Percentiles rank a stretch among this genome's conserved stretches.
Evolutionary conservation across 2,888 invertebrate species (phyloP).

Genomic region (Octonoba sinensis): DNA sequence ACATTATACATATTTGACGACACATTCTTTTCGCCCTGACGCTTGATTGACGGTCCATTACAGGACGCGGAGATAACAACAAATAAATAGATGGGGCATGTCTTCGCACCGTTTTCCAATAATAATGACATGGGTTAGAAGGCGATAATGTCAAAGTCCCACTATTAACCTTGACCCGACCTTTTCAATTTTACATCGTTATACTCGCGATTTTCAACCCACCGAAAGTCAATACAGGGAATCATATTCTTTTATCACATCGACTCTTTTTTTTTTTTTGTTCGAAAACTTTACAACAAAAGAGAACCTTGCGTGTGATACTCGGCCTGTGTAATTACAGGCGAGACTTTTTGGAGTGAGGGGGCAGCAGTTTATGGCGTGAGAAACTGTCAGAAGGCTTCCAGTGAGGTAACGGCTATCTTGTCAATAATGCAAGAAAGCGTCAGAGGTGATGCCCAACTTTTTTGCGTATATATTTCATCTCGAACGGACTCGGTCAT

Average conservation of each 20-base stretch:
- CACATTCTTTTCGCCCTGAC: too few relatives aligned
- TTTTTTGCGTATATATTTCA: conserved; percentile 22
- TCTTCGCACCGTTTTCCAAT: conserved; percentile 19
- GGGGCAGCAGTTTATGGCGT: conserved; percentile 17
- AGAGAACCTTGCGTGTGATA: conserved; percentile 23
- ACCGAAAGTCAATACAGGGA: conserved; percentile 36
- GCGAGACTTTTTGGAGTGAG: conserved; percentile 8
- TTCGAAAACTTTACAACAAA: conserved; percentile 38
- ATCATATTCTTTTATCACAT: conserved; percentile 4
- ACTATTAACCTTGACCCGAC: conserved; percentile 62
- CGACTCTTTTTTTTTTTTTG: conserved; percentile 36
- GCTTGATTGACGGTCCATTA: conserved; percentile 57
- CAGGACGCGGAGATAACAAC: conserved; percentile 23
- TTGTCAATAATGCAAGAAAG: conserved; percentile 62
- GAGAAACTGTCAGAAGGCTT: conserved; percentile 54
- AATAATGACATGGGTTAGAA: conserved; percentile 17
- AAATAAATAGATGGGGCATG: not conserved
- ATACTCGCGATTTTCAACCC: conserved; percentile 20
- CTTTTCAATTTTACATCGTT: conserved; percentile 34
- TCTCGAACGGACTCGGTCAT: conserved; percentile 16
- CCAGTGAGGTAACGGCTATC: conserved; percentile 56
- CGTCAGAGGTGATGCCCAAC: conserved; percentile 37
- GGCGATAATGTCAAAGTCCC: conserved; percentile 52
- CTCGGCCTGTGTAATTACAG: conserved; percentile 33
- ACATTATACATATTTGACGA: too few relatives aligned